A percentile compares a stretch with the other conserved stretches of the same genome.
Evolutionary conservation across 2,797 vertebrate genomes (phyloP).

Genomic region (Thripadectes ignobilis): DNA sequence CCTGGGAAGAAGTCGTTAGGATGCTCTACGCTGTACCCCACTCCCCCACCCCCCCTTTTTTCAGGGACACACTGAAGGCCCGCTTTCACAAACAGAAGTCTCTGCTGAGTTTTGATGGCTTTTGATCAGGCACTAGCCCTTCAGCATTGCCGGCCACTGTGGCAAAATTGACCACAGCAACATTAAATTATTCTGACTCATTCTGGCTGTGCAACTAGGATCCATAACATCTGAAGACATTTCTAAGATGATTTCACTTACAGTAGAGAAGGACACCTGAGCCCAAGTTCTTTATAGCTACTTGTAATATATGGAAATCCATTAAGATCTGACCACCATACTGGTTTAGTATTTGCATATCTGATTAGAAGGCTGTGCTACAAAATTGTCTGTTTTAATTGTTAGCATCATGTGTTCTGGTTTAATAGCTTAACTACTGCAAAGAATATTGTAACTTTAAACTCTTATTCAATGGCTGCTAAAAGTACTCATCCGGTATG

Average conservation of each 20-base stretch:
- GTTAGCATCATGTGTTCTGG: not conserved
- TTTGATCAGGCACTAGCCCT: constrained; percentile 62
- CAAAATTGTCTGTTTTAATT: not conserved
- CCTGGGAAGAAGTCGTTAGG: constrained; percentile 4
- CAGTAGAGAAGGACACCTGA: constrained; percentile 29
- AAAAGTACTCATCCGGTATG: constrained; percentile 9
- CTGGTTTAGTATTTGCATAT: not conserved
- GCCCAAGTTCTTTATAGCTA: not conserved
- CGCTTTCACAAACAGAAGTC: not conserved
- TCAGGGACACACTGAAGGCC: not conserved
- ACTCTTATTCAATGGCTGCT: not conserved
- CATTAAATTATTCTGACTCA: constrained; percentile 63
- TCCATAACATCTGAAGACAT: constrained; percentile 5
- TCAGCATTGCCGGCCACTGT: constrained; percentile 48
- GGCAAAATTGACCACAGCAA: constrained; percentile 51
- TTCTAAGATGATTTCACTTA: constrained; percentile 26
- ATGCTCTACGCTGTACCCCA: not conserved
- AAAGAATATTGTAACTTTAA: constrained; percentile 10
- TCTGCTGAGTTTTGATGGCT: constrained; percentile 57
- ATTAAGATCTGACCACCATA: not conserved
- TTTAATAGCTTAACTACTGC: not conserved
- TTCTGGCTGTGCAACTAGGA: constrained; percentile 6
- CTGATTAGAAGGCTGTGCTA: not conserved
- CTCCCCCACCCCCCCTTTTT: not conserved
- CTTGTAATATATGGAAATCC: not conserved